phyloP scores from a whole-genome alignment of 2,113 vertebrate species.

The Illadopsis cleaveri region DNA sequence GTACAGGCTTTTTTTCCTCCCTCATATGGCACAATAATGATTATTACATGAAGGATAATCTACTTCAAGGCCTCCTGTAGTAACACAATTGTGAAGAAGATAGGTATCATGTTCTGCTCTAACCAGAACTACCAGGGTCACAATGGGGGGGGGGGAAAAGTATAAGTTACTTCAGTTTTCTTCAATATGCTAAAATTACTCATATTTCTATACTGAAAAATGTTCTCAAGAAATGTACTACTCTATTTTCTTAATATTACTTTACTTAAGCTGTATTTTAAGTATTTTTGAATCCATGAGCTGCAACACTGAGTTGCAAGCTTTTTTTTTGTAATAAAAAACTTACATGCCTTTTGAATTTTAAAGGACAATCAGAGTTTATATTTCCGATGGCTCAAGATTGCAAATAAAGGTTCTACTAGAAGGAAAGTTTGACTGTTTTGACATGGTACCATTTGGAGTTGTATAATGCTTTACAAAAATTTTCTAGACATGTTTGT shows the following conservation, averaged over 20 bases:
- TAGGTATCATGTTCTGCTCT: background rate
- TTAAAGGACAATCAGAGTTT: background rate
- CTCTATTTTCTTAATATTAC: background rate
- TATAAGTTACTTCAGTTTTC: background rate
- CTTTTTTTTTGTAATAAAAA: background rate
- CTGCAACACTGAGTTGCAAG: background rate
- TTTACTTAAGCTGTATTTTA: background rate
- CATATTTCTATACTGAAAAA: background rate
- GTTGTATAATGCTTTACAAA: background rate
- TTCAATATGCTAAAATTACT: background rate
- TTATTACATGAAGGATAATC: background rate
- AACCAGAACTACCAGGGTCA: background rate
- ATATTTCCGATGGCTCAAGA: background rate
- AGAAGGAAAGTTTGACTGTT: background rate
- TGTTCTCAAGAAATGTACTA: background rate
- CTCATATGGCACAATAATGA: background rate
- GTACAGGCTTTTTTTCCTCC: background rate
- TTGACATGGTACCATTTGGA: background rate
- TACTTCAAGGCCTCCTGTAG: background rate
- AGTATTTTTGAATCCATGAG: background rate
- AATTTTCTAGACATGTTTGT: background rate
- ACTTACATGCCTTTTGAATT: background rate
- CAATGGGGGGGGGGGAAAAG: background rate
- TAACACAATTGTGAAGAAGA: background rate
- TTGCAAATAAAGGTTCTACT: background rate